A percentile compares a stretch with the other conserved stretches of the same genome.
phyloP scores from a whole-genome alignment of 64 coral and sea anemone genomes.

The Anthopleura sola region DNA sequence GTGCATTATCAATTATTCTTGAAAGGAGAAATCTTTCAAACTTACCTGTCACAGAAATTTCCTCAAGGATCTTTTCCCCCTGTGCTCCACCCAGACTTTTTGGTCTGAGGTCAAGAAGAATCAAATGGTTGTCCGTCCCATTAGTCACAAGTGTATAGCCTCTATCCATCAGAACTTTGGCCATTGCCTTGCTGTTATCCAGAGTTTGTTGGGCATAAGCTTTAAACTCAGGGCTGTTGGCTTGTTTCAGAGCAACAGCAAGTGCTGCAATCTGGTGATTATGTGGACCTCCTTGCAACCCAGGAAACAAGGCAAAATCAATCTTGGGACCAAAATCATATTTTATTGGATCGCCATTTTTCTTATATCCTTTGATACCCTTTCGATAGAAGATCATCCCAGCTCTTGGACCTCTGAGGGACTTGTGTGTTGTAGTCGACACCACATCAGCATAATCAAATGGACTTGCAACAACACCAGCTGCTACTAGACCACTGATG shows the following conservation, averaged over 20 bases:
- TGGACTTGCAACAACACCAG: conserved; percentile 64
- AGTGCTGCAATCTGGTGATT: conserved; percentile 96
- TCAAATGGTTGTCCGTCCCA: conserved; percentile 93
- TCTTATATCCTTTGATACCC: conserved; percentile 94
- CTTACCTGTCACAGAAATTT: conserved; percentile 84
- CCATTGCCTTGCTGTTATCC: conserved; percentile 85
- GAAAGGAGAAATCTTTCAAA: background rate
- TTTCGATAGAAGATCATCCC: conserved; percentile 98
- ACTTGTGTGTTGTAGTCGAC: conserved; percentile 97
- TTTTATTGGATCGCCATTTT: conserved; percentile 92
- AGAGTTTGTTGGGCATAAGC: conserved; percentile 86
- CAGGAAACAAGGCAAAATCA: conserved; percentile 84
- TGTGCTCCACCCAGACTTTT: conserved; percentile 85
- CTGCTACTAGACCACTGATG: conserved; percentile 91
- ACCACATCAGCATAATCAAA: conserved; percentile 95
- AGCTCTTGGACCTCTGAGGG: conserved; percentile 79
- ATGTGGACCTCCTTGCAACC: conserved; percentile 90
- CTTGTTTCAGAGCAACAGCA: conserved; percentile 82
- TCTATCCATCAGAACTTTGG: conserved; percentile 54
- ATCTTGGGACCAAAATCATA: conserved; percentile 90
- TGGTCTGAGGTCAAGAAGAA: conserved; percentile 83
- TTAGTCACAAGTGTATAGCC: conserved; percentile 86
- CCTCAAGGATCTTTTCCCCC: conserved; percentile 89
- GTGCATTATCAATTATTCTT: too few relatives aligned
- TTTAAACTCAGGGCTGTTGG: conserved; percentile 81